Base-by-base conservation (phyloP, 1,140 invertebrate genomes). In the Temnothorax curvispinosus region DNA sequence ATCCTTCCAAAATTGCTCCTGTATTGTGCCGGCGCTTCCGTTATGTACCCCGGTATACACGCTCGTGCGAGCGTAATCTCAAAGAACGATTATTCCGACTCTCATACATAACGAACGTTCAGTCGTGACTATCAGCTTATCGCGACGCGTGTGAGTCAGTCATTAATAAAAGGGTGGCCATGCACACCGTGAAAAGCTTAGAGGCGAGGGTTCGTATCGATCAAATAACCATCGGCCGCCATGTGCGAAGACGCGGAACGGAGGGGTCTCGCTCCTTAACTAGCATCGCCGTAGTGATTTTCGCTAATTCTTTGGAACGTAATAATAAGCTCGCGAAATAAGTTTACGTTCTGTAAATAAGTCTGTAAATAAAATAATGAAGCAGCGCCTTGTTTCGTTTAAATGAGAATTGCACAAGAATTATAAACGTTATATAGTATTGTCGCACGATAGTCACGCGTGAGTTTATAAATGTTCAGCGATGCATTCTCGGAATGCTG, bases 201-300 rank as follows among this genome's bases (percentile, higher is more conserved):
- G 72, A 82, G 64, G 60, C 84, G 88, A 87, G 90, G 90, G 86
- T 85, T 89, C 52, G 91, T 92, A 92, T 92, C 91, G 91, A 92
- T 92, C 91, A 92, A 92, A 92, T 92, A 92, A 89, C 89, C 89
- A 90, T 85, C 62, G 80, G 64, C 58, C 72, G 67, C 81, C 90
- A 90, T 91, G 89, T 81, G 89, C 67, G 78, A 91, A 87, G 85
- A 85, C 81, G 75, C 38, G 47, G 60, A 58, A 87, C 86, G 75
- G 71, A 58, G 89, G 71, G 78, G 85, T 88, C 82, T 84, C 50
- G 38, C 44, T 75, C 65, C 64, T 71, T 84, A 85, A 64, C 67
- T 69, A 58, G 50, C 38, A 44, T 13, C 27, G 41, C 58, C 13
- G 18, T 71, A 0, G 21, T 74, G 67, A 84, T 74, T 74, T 84